Percentiles rank a stretch among this genome's conserved stretches.
phyloP scores from a whole-genome alignment of 2,113 vertebrate species.

The Paraplagusia blochii region DNA sequence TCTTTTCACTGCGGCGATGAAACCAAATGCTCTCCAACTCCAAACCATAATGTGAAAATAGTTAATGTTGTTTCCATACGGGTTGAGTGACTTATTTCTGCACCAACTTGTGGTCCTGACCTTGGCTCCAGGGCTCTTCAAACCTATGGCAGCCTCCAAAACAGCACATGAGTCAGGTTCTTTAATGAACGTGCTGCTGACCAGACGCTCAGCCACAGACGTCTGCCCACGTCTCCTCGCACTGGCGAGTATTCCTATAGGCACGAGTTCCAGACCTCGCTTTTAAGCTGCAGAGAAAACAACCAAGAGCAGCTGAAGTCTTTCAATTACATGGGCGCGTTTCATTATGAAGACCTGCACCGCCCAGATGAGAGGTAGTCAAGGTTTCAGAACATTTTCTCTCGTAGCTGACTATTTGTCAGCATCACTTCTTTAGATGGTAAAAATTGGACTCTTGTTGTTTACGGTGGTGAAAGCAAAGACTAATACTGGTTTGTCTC shows the following conservation, averaged over 20 bases:
- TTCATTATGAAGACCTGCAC: constrained; percentile 6
- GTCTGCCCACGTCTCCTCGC: constrained; percentile 27
- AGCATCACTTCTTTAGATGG: too few relatives aligned
- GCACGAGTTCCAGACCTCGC: constrained; percentile 9
- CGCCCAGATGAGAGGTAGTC: background rate
- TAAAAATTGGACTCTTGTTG: too few relatives aligned
- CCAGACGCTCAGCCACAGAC: constrained; percentile 48
- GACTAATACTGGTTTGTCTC: too few relatives aligned
- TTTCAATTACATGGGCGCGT: background rate
- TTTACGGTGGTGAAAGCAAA: too few relatives aligned
- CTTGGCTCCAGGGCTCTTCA: constrained; percentile 46
- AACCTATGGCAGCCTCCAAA: background rate
- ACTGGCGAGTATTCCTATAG: constrained; percentile 10
- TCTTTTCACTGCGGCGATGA: constrained; percentile 6
- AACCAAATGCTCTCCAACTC: constrained; percentile 36
- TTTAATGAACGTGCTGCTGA: constrained; percentile 37
- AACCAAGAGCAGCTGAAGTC: background rate
- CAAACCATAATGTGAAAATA: constrained; percentile 49
- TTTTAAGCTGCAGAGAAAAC: constrained; percentile 13
- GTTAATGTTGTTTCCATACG: constrained; percentile 57
- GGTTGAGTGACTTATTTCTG: constrained; percentile 57
- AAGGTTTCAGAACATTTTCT: too few relatives aligned
- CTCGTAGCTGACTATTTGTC: too few relatives aligned
- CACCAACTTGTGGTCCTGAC: constrained; percentile 45
- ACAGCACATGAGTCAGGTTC: constrained; percentile 49